phyloP scores from a whole-genome alignment of 2,888 invertebrate genomes.

The Nephrotoma appendiculata region DNA sequence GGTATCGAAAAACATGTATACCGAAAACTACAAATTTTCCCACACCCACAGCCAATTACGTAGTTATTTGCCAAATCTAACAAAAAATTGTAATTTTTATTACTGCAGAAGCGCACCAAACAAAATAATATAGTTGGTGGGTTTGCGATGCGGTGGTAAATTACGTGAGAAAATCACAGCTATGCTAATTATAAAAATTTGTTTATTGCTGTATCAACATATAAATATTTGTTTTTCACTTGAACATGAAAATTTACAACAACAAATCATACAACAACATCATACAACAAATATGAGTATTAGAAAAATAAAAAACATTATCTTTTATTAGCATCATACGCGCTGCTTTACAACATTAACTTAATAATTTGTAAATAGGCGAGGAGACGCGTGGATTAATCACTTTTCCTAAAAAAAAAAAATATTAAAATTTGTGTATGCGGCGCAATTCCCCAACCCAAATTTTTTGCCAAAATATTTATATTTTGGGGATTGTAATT shows the following conservation, averaged over 20 bases:
- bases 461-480: background rate
- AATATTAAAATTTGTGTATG: background rate
- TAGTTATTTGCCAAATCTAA: background rate
- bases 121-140: background rate
- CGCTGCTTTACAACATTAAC: background rate
- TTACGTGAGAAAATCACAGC: background rate
- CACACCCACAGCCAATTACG: background rate
- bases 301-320: background rate
- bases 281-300: background rate
- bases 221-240: constrained; percentile 2
- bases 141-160: background rate
- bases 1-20: background rate
- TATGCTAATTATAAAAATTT: background rate
- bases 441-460: background rate
- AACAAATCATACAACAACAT: background rate
- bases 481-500: background rate
- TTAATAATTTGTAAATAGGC: background rate
- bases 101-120: background rate
- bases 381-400: background rate
- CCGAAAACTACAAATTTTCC: background rate
- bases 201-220: background rate
- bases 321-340: background rate
- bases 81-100: background rate
- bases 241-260: background rate
- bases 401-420: background rate